Percentiles rank a stretch among this genome's conserved stretches.
Evolutionary conservation across 2,888 invertebrate species (phyloP).

Genomic region (Coleophora flavipennella): DNA sequence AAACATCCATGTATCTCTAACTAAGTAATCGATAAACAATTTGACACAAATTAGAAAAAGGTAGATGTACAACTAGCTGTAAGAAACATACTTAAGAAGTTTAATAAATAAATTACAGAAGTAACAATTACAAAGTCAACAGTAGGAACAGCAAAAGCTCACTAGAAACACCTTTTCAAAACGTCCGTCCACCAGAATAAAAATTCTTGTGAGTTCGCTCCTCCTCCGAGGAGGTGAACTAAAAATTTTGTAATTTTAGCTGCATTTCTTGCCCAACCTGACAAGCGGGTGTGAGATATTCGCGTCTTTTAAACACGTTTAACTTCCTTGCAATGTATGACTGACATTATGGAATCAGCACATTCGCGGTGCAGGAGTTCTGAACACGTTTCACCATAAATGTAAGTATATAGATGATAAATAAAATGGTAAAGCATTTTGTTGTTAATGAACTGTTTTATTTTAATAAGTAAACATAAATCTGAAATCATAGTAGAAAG

Average conservation of each 20-base stretch:
- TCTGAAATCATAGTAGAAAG: too few relatives aligned
- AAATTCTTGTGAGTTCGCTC: background rate
- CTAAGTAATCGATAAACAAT: too few relatives aligned
- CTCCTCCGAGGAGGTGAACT: background rate
- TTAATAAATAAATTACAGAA: too few relatives aligned
- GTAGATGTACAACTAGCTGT: too few relatives aligned
- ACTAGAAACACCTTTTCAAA: too few relatives aligned
- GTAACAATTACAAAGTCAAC: too few relatives aligned
- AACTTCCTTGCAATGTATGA: slow-evolving; percentile 40
- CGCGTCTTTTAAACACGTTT: slow-evolving; percentile 34
- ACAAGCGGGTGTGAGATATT: slow-evolving; percentile 29
- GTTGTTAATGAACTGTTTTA: too few relatives aligned
- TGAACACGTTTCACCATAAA: slow-evolving; percentile 39
- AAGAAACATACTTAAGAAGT: too few relatives aligned
- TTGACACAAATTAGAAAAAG: too few relatives aligned
- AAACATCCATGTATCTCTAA: too few relatives aligned
- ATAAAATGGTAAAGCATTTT: slow-evolving; percentile 13
- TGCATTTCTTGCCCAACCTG: slow-evolving; percentile 15
- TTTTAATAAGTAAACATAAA: too few relatives aligned
- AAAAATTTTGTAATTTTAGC: slow-evolving; percentile 14
- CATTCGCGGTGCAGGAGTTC: slow-evolving; percentile 30
- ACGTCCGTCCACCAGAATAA: background rate
- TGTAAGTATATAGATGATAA: slow-evolving; percentile 40
- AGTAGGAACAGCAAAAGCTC: too few relatives aligned
- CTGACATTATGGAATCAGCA: slow-evolving; percentile 46